Percentiles rank a stretch among this genome's conserved stretches.
Evolutionary conservation across 2,797 vertebrate species (phyloP).

Genomic region (Tenualosa thibaudeaui): DNA sequence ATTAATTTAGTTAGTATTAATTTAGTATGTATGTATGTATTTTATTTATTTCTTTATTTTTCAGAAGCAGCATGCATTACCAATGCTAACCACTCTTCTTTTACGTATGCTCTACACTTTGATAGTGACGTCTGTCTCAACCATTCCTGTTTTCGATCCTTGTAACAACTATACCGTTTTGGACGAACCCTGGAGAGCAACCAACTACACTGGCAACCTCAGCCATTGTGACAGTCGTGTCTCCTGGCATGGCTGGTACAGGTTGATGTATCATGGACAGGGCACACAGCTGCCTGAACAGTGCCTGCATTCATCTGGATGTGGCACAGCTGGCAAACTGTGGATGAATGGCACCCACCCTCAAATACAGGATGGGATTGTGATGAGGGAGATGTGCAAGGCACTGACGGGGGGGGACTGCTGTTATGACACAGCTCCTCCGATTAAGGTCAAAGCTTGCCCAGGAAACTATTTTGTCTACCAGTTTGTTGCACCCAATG

Average conservation of each 20-base stretch:
- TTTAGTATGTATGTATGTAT: no score
- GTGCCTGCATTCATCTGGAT: neutral
- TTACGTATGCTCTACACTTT: neutral
- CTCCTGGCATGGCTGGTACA: neutral
- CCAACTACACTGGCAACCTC: neutral
- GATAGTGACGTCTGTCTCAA: neutral
- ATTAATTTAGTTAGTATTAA: no score
- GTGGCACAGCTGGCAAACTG: neutral
- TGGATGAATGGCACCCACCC: neutral
- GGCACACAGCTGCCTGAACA: neutral
- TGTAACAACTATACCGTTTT: neutral
- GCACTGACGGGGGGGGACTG: neutral
- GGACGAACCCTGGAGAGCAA: conserved; percentile 15
- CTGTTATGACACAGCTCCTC: neutral
- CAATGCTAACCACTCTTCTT: neutral
- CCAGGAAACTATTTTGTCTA: conserved; percentile 5
- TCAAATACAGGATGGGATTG: neutral
- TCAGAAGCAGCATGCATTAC: neutral
- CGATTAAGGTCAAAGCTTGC: conserved; percentile 9
- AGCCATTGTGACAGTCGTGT: neutral
- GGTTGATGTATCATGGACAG: neutral
- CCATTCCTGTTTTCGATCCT: neutral
- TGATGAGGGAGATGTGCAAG: neutral
- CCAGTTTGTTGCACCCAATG: neutral
- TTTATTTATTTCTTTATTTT: no score